These are phyloP conservation scores for Melitaea cinxia DNA, from an alignment of 1,140 invertebrate genomes.

Conservation along the genomic window DNA sequence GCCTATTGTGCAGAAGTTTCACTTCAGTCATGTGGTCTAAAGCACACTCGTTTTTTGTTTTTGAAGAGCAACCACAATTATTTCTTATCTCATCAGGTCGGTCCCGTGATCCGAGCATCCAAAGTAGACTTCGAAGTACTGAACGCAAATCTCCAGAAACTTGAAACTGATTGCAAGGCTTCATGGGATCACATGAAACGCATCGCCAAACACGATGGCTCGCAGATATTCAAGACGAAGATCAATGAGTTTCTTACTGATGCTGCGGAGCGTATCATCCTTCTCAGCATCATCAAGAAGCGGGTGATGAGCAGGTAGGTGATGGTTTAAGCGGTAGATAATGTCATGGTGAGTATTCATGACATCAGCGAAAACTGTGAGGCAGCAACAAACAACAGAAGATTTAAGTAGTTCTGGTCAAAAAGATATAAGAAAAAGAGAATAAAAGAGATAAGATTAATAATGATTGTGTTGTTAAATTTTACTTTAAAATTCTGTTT, in stretches of 20 bases:
- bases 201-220: slow-evolving; percentile 97
- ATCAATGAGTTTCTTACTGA: slow-evolving; percentile 98
- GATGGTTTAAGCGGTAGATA: not conserved
- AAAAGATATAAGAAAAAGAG: too few species aligned
- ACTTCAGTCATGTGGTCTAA: too few species aligned
- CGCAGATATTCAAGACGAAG: slow-evolving; percentile 93
- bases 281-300: slow-evolving; percentile 94
- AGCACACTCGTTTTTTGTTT: too few species aligned
- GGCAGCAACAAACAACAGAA: too few species aligned
- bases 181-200: slow-evolving; percentile 98
- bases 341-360: not conserved
- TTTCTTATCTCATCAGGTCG: slow-evolving; percentile 84
- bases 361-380: too few species aligned
- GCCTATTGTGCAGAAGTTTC: too few species aligned
- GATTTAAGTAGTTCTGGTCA: too few species aligned
- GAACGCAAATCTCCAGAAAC: slow-evolving; percentile 90
- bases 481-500: too few species aligned
- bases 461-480: too few species aligned
- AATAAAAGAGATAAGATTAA: too few species aligned
- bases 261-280: slow-evolving; percentile 98
- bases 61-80: too few species aligned
- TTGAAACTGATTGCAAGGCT: slow-evolving; percentile 97
- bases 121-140: slow-evolving; percentile 96
- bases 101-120: slow-evolving; percentile 95
- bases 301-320: slow-evolving; percentile 93